Evolutionary conservation across 2,797 vertebrate species (phyloP).

Genomic region (Streptopelia turtur): DNA sequence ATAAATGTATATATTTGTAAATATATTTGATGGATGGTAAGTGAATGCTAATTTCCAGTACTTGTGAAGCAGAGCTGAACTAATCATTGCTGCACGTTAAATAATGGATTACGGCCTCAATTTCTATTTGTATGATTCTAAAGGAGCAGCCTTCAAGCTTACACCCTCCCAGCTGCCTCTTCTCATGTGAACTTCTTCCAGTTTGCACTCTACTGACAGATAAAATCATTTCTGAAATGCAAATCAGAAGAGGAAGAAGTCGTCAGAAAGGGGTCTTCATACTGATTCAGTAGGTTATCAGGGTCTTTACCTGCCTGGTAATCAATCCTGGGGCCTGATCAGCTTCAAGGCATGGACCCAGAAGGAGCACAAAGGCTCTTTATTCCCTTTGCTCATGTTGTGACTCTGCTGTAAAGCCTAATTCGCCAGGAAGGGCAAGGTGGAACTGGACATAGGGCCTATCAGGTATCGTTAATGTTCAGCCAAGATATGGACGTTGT

Average conservation of each 20-base stretch:
- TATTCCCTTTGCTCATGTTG: conserved; percentile 43
- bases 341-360: conserved; percentile 57
- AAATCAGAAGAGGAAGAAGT: conserved; percentile 27
- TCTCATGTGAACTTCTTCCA: conserved; percentile 4
- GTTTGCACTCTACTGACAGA: background rate
- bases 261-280: background rate
- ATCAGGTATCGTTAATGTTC: conserved; percentile 78
- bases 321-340: conserved; percentile 69
- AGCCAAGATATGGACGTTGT: conserved; percentile 71
- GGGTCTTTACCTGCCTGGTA: conserved; percentile 57
- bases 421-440: conserved; percentile 55
- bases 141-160: background rate
- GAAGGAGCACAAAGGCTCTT: conserved; percentile 73
- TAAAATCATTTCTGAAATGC: conserved; percentile 52
- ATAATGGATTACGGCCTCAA: background rate
- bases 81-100: background rate
- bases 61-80: background rate
- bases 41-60: background rate
- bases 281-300: conserved; percentile 59
- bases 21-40: background rate
- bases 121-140: background rate
- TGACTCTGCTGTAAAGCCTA: conserved; percentile 41
- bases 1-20: background rate
- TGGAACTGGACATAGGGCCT: conserved; percentile 68
- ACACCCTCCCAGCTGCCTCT: background rate